Evolutionary conservation across 2,888 invertebrate species (phyloP).

Genomic region (Blastobasis lacticolella): DNA sequence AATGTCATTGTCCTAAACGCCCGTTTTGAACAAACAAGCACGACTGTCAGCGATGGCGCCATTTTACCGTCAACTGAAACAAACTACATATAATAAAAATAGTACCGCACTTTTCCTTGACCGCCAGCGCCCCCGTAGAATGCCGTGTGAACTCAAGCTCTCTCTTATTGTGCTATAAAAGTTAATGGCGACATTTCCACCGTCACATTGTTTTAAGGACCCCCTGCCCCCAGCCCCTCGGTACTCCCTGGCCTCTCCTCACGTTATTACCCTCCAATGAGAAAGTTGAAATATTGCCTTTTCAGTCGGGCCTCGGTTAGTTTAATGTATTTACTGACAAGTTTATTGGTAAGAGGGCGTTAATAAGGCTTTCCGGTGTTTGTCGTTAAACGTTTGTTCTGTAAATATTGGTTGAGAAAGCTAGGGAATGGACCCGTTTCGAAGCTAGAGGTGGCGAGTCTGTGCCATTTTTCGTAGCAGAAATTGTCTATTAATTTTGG

Average conservation of each 20-base stretch:
- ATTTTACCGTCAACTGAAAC: no score
- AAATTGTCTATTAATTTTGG: no score
- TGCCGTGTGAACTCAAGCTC: constrained; percentile 15
- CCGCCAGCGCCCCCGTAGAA: neutral
- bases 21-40: neutral
- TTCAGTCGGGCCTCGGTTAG: neutral
- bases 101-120: neutral
- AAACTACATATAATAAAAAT: neutral
- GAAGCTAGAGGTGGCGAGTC: no score
- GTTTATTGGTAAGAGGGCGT: neutral
- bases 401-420: no score
- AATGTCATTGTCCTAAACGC: no score
- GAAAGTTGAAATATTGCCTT: neutral
- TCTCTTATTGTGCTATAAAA: constrained; percentile 40
- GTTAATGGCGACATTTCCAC: constrained; percentile 36
- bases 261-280: constrained; percentile 21
- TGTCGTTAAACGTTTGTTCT: neutral
- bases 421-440: no score
- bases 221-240: constrained; percentile 19
- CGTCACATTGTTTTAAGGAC: constrained; percentile 44
- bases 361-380: neutral
- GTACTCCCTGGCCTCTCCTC: neutral
- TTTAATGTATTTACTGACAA: neutral
- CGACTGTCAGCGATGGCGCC: no score
- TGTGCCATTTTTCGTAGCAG: no score